Evolutionary conservation across 2,113 vertebrate genomes (phyloP).

Genomic region (Siniperca knerii): DNA sequence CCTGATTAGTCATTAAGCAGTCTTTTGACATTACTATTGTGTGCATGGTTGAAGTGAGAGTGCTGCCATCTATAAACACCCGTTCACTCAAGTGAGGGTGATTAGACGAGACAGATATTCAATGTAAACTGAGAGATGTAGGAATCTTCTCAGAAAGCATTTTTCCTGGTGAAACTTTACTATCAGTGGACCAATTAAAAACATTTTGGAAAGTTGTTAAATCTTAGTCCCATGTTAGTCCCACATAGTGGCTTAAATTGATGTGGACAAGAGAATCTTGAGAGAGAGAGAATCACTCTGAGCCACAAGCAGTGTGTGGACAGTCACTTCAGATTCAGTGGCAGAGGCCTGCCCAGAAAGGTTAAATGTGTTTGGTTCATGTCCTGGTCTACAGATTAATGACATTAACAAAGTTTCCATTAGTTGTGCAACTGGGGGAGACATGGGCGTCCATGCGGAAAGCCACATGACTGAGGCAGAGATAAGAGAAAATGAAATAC

Average conservation of each 20-base stretch:
- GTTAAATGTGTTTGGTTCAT: conserved; percentile 90
- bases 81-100: conserved; percentile 44
- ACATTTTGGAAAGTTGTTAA: not conserved
- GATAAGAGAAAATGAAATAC: conserved; percentile 99
- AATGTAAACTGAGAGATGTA: conserved; percentile 26
- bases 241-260: conserved; percentile 13
- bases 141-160: conserved; percentile 12
- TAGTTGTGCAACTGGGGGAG: conserved; percentile 90
- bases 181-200: conserved; percentile 6
- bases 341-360: conserved; percentile 77
- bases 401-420: conserved; percentile 98
- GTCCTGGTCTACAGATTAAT: conserved; percentile 95
- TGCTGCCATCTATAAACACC: conserved; percentile 60
- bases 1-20: conserved; percentile 81
- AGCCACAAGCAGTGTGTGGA: conserved; percentile 55
- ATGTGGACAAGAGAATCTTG: conserved; percentile 53
- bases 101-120: conserved; percentile 48
- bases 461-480: conserved; percentile 96
- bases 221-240: not conserved
- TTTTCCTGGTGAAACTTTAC: conserved; percentile 2
- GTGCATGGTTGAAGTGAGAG: conserved; percentile 70
- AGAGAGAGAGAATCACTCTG: conserved; percentile 2
- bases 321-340: conserved; percentile 50
- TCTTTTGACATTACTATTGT: conserved; percentile 76
- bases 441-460: conserved; percentile 95